A percentile compares a stretch with the other conserved stretches of the same genome.
Evolutionary conservation across 1,140 invertebrate genomes (phyloP).

Genomic region (Bicyclus anynana): DNA sequence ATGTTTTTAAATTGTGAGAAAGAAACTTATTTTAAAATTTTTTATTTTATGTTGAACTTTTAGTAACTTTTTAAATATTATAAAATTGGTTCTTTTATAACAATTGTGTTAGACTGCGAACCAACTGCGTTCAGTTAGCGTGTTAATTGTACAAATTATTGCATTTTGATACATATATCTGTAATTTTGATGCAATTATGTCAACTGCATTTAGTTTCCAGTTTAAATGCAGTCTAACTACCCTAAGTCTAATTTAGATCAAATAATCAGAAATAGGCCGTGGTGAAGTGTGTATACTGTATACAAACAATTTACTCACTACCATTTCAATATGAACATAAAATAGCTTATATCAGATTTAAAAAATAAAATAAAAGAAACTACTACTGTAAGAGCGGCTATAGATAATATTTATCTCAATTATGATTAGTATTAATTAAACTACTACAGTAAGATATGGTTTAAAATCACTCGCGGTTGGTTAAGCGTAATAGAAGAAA

Average conservation of each 20-base stretch:
- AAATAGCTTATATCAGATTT: constrained; percentile 26
- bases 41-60: too few relatives aligned
- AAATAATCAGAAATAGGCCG: constrained; percentile 12
- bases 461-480: constrained; percentile 57
- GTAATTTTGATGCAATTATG: too few relatives aligned
- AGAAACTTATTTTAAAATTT: too few relatives aligned
- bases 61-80: too few relatives aligned
- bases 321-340: constrained; percentile 27
- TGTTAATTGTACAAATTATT: too few relatives aligned
- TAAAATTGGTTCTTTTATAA: too few relatives aligned
- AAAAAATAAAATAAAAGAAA: constrained; percentile 8
- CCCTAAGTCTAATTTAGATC: constrained; percentile 8
- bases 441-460: constrained; percentile 56
- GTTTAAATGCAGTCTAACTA: too few relatives aligned
- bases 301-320: constrained; percentile 14
- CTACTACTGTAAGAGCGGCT: constrained; percentile 10
- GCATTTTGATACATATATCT: too few relatives aligned
- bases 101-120: too few relatives aligned
- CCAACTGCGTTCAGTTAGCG: too few relatives aligned
- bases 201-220: too few relatives aligned
- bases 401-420: constrained; percentile 14
- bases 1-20: too few relatives aligned
- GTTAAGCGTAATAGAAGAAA: constrained; percentile 37
- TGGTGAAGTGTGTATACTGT: constrained; percentile 28
- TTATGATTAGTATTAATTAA: constrained; percentile 29